Evolutionary conservation across 2,113 vertebrate species (phyloP), one percentile per base, ranked within the genome.

Genomic region (Salvelinus sp.): DNA sequence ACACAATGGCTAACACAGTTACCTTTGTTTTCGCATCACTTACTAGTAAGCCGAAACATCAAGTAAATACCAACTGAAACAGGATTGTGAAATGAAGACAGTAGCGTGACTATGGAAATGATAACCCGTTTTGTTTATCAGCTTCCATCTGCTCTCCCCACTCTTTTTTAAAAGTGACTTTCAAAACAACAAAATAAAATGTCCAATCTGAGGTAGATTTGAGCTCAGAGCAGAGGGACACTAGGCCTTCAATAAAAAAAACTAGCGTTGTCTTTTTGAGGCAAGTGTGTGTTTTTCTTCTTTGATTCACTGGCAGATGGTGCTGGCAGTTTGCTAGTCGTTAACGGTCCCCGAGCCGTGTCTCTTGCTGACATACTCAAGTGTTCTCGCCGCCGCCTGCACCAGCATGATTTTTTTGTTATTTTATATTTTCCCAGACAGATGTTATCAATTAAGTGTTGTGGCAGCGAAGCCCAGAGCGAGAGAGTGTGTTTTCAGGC

Each of bases 401-500:
- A 44, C 38, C 38, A 44, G 38, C 9, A 9, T 10, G 38, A 2
- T 44, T 44, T 44, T 77, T 70, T 73, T 0, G 5, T 80, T 58
- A 68, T 77, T 80, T 81, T 50, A 82, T 79, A 64, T 66, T 13
- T 82, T 69, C 54, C 47, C 63, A 70, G 83, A 82, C 79, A 77
- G 67, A 79, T 75, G 77, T 81, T 81, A 73, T 78, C 75, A 79
- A 75, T 81, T 85, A 67, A 85, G 73, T 64, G 60, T 79, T 70
- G 67, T 77, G 69, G 66, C 73, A 73, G 23, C 38, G 58, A 63
- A 69, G 69, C 60, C 69, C 54, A 62, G 69, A 23, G 63, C 27
- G 25, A 22, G 57, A 74, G 38, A 12, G 7, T 44, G 13, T 38
- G 67, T 72, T 70, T 69, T n/a, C 22, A 65, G 70, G 54, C 66